These are phyloP conservation scores for Smithornis capensis DNA, from an alignment of 2,113 vertebrate genomes.

Conservation along the genomic window DNA sequence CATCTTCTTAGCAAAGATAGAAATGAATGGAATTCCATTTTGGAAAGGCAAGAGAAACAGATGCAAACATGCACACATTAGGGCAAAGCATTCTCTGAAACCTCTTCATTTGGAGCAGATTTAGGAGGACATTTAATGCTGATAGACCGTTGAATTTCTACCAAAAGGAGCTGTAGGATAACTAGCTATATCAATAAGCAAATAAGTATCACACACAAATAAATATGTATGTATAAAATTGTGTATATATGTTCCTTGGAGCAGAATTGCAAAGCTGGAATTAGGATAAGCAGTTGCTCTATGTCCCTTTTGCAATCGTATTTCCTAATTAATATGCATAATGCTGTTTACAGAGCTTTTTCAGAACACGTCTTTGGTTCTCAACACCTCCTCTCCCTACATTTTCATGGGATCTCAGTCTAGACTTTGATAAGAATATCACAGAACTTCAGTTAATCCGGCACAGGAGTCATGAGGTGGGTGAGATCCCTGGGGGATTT, in stretches of 20 bases:
- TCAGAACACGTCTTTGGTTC: neutral
- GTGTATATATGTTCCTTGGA: neutral
- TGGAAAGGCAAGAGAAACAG: slow-evolving; percentile 61
- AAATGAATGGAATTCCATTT: slow-evolving; percentile 52
- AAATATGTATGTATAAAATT: neutral
- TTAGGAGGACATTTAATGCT: neutral
- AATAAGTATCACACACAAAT: neutral
- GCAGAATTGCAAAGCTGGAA: neutral
- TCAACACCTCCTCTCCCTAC: neutral
- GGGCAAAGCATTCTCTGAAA: slow-evolving; percentile 14
- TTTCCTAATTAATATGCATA: neutral
- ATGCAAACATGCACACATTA: neutral
- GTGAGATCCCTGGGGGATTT: neutral
- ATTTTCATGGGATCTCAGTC: neutral
- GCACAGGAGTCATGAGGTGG: neutral
- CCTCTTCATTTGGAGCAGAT: neutral
- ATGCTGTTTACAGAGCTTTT: neutral
- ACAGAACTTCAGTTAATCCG: neutral
- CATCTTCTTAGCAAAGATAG: neutral
- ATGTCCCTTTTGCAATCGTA: neutral
- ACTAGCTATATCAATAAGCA: neutral
- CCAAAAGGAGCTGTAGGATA: neutral
- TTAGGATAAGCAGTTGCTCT: neutral
- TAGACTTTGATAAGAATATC: neutral
- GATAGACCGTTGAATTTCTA: neutral